Evolutionary conservation across 2,888 invertebrate genomes (phyloP), one percentile per base, ranked within the genome.

Genomic region (Dryocosmus kuriphilus): DNA sequence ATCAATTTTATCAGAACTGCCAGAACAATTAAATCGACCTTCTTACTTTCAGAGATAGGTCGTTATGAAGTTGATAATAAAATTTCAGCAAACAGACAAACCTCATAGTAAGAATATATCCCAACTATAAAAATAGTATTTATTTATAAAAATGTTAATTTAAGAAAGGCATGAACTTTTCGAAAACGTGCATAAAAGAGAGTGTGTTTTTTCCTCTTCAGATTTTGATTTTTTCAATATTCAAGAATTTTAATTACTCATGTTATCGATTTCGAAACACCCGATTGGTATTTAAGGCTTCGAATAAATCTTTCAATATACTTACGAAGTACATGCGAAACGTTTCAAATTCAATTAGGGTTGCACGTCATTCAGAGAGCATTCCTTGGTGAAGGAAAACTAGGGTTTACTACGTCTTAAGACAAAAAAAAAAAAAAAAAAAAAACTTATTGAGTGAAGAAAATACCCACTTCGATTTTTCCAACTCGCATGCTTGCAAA

Each of bases 361-460:
- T 14, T 65, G 65, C 65, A 41, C 24, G 65, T 65, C 65, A 65
- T 65, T 65, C 65, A 35, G 35, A 63, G 63, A 65, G 65, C 38
- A 63, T 65, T 38, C 57, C 57, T 57, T 57, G 57, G 57, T 57
- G 57, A 57, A 24, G 57, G 24, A 16, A 57, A 57, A 57, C 57
- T 57, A 57, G 24, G 24, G 57, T 14, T 57, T 57, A 27, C 57
- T 57, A 57, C 57, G 14, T 14, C 24, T n/a, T n/a, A 51, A 51
- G 51, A 8, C n/a, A n/a, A n/a, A n/a, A n/a, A n/a, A 16, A 8
- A 51, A 51, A 57, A 57, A 51, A n/a, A 51, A n/a, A 51, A 7
- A n/a, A 57, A 57, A 11, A 57, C 22, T 24, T 57, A 16, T 24
- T 27, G 24, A 57, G 22, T n/a, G n/a, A 63, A 32, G 32, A 35